Evolutionary conservation across 2,888 invertebrate species (phyloP), one percentile per base, ranked within the genome.

Genomic region (Flexamia atlantica): DNA sequence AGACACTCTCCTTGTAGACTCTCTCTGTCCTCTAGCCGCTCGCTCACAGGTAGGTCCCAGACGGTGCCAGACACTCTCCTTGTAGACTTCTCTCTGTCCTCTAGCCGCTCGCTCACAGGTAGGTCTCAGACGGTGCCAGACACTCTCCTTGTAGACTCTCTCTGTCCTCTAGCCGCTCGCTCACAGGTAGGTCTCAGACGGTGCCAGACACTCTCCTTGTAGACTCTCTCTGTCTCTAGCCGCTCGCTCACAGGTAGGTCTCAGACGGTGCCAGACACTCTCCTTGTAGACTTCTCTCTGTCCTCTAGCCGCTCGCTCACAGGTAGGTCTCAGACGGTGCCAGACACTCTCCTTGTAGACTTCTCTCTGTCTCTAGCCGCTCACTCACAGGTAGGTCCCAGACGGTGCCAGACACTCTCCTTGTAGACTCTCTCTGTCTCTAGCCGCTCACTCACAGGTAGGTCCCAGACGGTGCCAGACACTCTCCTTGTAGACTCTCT

Each of bases 71-170:
- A 23, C 23, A 20, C 53, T 23, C n/a, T n/a, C n/a, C 4, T 23
- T 23, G 10, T 23, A 53, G 20, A 10, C 5, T 23, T 53, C 3
- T 5, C 20, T 23, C 14, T 53, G 23, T 4, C 3, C 23, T 53
- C 53, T 10, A 1, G 10, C 9, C 28, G 32, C 53, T 20, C 53
- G 40, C 42, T 40, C 40, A 72, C 40, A 72, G 72, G 40, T 32
- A 32, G 17, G 79, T 79, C 32, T 74, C 74, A 83, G 30, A 70
- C 80, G 17, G 79, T 80, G 60, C 81, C 72, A 72, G 84, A 4
- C 53, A 23, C 53, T 10, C 53, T 7, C 53, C n/a, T n/a, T n/a
- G n/a, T n/a, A n/a, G n/a, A n/a, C n/a, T n/a, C n/a, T n/a, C n/a
- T n/a, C n/a, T n/a, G n/a, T n/a, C n/a, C n/a, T n/a, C n/a, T n/a